Base-by-base conservation (phyloP, 2,888 invertebrate genomes). In the Slavum lentiscoides region DNA sequence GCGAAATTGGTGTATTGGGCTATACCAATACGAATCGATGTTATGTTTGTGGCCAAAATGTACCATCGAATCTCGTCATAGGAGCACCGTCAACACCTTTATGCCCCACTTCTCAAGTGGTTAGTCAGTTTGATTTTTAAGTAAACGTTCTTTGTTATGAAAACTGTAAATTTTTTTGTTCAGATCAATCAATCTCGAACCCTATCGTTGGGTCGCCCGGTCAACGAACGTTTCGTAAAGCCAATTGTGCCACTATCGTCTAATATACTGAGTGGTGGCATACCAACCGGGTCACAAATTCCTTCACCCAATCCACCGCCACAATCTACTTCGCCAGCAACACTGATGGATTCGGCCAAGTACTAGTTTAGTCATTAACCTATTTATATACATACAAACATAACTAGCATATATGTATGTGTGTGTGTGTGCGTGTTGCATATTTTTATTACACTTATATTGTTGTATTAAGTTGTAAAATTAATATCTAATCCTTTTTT, bases 1-100 rank as follows among this genome's bases (percentile, higher is more conserved):
- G 80, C 70, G 80, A 80, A 70, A 80, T 80, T 62, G 82, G 87
- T 82, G 86, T 85, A 83, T 86, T 86, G 80, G 82, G 74, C 58
- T 82, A 75, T 81, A 61, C 74, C 15, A 89, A 88, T 66, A 87
- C 91, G 84, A 90, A 90, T 84, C 90, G 93, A 81, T 93, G 94
- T 86, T 91, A 91, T 84, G 89, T 91, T 75, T 93, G 92, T 85
- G 92, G 92, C 67, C 92, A 92, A 86, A 64, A 74, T 49, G 73
- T 77, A 74, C 73, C 81, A 59, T 39, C 83, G 39, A 82, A 82
- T 82, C 82, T 76, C 43, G 74, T 70, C 68, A 80, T 82, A 43
- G 77, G 77, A 77, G 66, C 82, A 69, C 68, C 74, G 55, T 64
- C 82, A 43, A 62, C 82, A 59, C 77, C 74, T 9, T 64, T 75